A percentile compares a stretch with the other conserved stretches of the same genome.
Evolutionary conservation across 1,140 invertebrate species (phyloP).

Genomic region (Phortica variegata): DNA sequence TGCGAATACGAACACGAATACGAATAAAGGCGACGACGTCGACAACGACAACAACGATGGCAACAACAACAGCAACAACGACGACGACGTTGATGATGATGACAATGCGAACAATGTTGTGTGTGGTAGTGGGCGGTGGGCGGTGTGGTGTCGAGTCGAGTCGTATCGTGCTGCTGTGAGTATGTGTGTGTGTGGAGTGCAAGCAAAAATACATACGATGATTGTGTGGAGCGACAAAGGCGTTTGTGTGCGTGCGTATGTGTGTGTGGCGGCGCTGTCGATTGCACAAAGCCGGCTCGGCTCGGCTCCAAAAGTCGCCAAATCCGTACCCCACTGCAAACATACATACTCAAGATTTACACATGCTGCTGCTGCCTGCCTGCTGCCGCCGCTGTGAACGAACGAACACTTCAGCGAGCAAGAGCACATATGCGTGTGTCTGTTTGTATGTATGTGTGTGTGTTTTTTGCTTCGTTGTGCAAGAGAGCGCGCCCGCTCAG

Average conservation of each 20-base stretch:
- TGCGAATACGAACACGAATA: background rate
- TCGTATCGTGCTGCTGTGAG: too few relatives aligned
- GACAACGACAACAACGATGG: conserved; percentile 3
- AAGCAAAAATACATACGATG: background rate
- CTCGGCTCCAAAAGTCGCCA: conserved; percentile 6
- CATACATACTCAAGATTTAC: background rate
- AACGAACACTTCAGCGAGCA: conserved; percentile 11
- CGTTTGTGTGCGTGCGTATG: too few relatives aligned
- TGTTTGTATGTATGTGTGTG: conserved; percentile 13
- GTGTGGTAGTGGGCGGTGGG: too few relatives aligned
- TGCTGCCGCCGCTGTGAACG: too few relatives aligned
- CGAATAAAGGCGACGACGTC: conserved; percentile 3
- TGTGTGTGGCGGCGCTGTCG: too few relatives aligned
- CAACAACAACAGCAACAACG: conserved; percentile 25
- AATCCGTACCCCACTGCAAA: conserved; percentile 1
- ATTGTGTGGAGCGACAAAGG: background rate
- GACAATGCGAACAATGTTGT: conserved; percentile 13
- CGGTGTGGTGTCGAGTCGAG: too few relatives aligned
- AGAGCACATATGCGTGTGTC: conserved; percentile 13
- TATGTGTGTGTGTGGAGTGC: background rate
- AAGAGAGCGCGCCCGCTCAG: too few relatives aligned
- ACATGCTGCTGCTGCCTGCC: conserved; percentile 10
- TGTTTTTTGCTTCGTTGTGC: conserved; percentile 1
- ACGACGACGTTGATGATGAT: conserved; percentile 30
- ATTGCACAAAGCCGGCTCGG: too few relatives aligned